phyloP scores from a whole-genome alignment of 2,888 invertebrate genomes.

The Ormyrus rosae region DNA sequence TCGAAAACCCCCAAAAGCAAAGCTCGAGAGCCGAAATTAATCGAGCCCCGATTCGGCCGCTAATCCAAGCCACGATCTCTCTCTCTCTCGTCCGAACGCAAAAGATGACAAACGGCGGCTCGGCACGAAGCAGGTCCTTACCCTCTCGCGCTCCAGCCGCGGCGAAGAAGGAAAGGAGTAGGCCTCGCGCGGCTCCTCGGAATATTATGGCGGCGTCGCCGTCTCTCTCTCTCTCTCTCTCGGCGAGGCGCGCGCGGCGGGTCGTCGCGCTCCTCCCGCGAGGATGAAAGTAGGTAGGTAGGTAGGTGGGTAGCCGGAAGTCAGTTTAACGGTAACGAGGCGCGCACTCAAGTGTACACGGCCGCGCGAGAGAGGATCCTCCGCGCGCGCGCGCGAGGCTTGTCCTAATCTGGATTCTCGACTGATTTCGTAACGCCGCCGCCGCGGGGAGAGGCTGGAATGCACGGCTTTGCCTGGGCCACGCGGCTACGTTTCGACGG shows the following conservation, averaged over 20 bases:
- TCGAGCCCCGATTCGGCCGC: too few relatives aligned
- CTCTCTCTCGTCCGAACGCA: too few relatives aligned
- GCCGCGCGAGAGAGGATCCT: neutral
- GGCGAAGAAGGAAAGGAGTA: too few relatives aligned
- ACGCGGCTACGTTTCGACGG: neutral
- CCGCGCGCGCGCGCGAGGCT: neutral
- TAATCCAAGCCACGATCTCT: too few relatives aligned
- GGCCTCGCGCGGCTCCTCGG: too few relatives aligned
- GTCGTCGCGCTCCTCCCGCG: slow-evolving; percentile 42
- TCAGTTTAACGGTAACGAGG: slow-evolving; percentile 72
- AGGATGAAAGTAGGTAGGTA: slow-evolving; percentile 66
- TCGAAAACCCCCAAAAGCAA: too few relatives aligned
- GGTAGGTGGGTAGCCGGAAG: slow-evolving; percentile 72
- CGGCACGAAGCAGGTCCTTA: too few relatives aligned
- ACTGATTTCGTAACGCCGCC: slow-evolving; percentile 35
- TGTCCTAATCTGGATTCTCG: slow-evolving; percentile 52
- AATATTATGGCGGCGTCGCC: too few relatives aligned
- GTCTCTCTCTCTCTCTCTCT: neutral
- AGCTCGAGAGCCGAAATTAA: too few relatives aligned
- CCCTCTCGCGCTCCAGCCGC: too few relatives aligned
- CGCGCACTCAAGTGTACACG: slow-evolving; percentile 15
- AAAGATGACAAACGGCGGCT: too few relatives aligned
- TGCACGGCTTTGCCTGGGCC: neutral
- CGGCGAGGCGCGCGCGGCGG: neutral
- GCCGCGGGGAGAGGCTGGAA: neutral